Percentiles rank a stretch among this genome's conserved stretches.
These are phyloP conservation scores for Leuciscus waleckii DNA, from an alignment of 2,797 vertebrate species.

Conservation along the genomic window DNA sequence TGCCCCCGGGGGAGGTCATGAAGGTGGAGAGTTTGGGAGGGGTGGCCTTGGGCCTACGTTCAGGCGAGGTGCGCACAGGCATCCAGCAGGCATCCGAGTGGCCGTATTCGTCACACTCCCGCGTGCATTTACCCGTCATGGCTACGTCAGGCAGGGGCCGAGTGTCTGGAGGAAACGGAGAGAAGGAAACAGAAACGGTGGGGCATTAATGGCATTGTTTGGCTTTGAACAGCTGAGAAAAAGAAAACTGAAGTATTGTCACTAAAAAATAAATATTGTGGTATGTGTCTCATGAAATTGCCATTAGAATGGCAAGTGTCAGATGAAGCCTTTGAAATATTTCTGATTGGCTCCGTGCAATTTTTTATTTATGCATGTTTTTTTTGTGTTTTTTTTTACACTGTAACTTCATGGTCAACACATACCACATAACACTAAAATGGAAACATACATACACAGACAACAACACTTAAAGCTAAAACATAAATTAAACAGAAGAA, in stretches of 20 bases:
- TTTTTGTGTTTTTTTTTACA: conserved; percentile 14
- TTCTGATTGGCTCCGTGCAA: conserved; percentile 47
- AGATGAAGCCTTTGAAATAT: conserved; percentile 28
- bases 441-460: conserved; percentile 65
- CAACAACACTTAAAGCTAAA: conserved; percentile 66
- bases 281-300: conserved; percentile 68
- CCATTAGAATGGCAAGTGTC: background rate
- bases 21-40: conserved; percentile 99
- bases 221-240: conserved; percentile 48
- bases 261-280: conserved; percentile 52
- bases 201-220: conserved; percentile 28
- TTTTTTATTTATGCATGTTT: background rate
- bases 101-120: conserved; percentile 97
- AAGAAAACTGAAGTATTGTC: conserved; percentile 13
- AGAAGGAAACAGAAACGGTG: conserved; percentile 55
- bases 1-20: conserved; percentile 85
- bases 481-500: conserved; percentile 49
- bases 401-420: conserved; percentile 73
- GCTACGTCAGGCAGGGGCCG: conserved; percentile 99
- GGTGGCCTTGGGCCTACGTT: conserved; percentile 93
- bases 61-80: conserved; percentile 97
- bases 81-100: conserved; percentile 99
- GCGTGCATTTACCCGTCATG: conserved; percentile 97
- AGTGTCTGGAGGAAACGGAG: conserved; percentile 82
- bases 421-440: conserved; percentile 74